phyloP scores from a whole-genome alignment of 2,113 vertebrate genomes.

The Hippocampus mohnikei region DNA sequence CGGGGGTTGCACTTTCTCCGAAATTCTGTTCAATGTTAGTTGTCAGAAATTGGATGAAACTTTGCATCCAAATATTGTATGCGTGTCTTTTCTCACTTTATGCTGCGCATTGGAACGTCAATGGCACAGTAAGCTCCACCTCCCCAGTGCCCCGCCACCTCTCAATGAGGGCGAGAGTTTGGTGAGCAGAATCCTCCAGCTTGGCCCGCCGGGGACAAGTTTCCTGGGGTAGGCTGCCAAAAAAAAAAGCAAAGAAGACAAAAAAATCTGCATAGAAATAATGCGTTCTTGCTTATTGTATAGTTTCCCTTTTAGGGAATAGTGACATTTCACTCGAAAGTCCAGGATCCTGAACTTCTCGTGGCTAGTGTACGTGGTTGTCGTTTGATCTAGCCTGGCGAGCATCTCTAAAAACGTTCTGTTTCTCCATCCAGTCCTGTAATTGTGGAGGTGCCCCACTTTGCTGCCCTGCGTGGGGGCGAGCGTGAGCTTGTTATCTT shows the following conservation, averaged over 20 bases:
- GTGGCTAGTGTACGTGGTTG: neutral
- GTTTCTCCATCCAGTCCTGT: conserved; percentile 79
- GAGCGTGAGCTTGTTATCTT: conserved; percentile 95
- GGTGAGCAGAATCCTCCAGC: conserved; percentile 99
- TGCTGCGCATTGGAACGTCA: conserved; percentile 88
- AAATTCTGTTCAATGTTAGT: neutral
- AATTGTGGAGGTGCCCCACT: conserved; percentile 98
- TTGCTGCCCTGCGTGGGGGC: conserved; percentile 90
- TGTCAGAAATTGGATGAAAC: conserved; percentile 32
- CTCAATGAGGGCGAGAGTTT: conserved; percentile 99
- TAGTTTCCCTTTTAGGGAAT: neutral
- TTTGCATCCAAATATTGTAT: conserved; percentile 56
- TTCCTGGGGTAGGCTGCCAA: conserved; percentile 95
- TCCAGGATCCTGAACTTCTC: too few species aligned
- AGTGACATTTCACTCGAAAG: too few species aligned
- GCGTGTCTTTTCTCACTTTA: conserved; percentile 83
- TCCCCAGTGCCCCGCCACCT: conserved; percentile 97
- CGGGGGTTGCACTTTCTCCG: neutral
- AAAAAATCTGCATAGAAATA: conserved; percentile 78
- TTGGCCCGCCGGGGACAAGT: conserved; percentile 98
- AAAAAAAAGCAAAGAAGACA: neutral
- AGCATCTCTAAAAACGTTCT: neutral
- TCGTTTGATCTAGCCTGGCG: neutral
- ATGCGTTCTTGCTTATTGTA: conserved; percentile 48
- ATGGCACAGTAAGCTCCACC: conserved; percentile 98